Conservation (phyloP, 2,113 vertebrate species). For the Hemichromis elongatus region DNA sequence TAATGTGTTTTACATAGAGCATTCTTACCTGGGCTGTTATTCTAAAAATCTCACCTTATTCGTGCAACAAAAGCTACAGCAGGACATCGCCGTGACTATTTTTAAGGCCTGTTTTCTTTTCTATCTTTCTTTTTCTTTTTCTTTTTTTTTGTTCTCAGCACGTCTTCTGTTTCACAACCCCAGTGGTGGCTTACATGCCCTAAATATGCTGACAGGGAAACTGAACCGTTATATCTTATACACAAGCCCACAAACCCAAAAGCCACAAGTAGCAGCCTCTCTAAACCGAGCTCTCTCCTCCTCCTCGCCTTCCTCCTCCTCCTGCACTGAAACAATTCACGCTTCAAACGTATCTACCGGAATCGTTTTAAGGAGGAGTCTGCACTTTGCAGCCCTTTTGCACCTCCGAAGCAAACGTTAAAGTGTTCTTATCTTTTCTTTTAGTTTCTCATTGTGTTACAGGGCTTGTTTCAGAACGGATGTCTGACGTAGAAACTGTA, state of each 20-base stretch:
- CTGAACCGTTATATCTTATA: constrained; percentile 68
- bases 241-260: constrained; percentile 74
- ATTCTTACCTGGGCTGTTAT: neutral
- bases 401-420: constrained; percentile 15
- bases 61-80: neutral
- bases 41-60: neutral
- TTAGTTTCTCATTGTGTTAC: constrained; percentile 17
- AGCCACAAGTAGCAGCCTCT: constrained; percentile 70
- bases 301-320: neutral
- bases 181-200: constrained; percentile 67
- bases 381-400: constrained; percentile 5
- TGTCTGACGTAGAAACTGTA: constrained; percentile 56
- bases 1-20: neutral
- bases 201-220: constrained; percentile 72
- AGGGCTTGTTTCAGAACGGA: constrained; percentile 44
- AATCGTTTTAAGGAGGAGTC: constrained; percentile 14
- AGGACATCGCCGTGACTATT: neutral
- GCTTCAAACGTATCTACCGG: constrained; percentile 19
- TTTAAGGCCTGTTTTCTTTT: neutral
- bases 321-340: constrained; percentile 18
- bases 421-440: constrained; percentile 16
- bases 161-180: constrained; percentile 60
- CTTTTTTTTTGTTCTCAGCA: neutral
- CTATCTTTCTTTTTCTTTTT: neutral
- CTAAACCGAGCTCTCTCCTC: constrained; percentile 37